Evolutionary conservation across 2,888 invertebrate species (phyloP).

Genomic region (Melieria crassipennis): DNA sequence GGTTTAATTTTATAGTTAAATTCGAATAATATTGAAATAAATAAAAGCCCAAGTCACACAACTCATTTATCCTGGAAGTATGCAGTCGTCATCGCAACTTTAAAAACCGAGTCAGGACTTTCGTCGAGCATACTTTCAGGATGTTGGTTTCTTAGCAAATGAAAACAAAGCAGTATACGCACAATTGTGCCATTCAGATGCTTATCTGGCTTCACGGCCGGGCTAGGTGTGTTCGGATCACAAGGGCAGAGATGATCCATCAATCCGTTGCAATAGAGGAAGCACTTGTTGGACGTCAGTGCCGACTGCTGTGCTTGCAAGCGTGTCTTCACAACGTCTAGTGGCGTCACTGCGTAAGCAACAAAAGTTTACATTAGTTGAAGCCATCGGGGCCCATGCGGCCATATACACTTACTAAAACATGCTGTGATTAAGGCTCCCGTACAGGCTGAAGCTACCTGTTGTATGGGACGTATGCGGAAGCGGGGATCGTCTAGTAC

Average conservation of each 20-base stretch:
- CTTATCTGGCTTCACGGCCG: conserved; percentile 43
- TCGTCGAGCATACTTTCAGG: too few relatives aligned
- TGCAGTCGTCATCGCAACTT: too few relatives aligned
- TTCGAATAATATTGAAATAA: not conserved
- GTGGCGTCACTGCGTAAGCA: conserved; percentile 83
- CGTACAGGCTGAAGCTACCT: conserved; percentile 68
- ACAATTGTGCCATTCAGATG: conserved; percentile 85
- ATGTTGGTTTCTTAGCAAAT: not conserved
- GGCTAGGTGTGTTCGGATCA: conserved; percentile 64
- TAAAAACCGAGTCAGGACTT: too few relatives aligned
- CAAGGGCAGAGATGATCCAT: conserved; percentile 98
- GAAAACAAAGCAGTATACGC: conserved; percentile 51
- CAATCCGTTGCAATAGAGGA: conserved; percentile 95
- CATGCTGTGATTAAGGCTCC: conserved; percentile 91
- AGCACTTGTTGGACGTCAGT: conserved; percentile 85
- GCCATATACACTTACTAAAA: conserved; percentile 73
- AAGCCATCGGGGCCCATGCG: not conserved
- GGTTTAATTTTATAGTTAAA: not conserved
- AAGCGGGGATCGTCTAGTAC: conserved; percentile 77
- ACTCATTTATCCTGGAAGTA: too few relatives aligned
- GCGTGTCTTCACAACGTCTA: conserved; percentile 99
- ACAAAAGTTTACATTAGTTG: conserved; percentile 10
- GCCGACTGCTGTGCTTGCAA: conserved; percentile 94
- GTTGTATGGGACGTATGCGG: conserved; percentile 68
- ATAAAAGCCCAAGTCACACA: too few relatives aligned